Percentiles rank a stretch among this genome's conserved stretches.
These are phyloP conservation scores for Ammodytes marinus DNA, from an alignment of 2,113 vertebrate species.

Conservation along the genomic window DNA sequence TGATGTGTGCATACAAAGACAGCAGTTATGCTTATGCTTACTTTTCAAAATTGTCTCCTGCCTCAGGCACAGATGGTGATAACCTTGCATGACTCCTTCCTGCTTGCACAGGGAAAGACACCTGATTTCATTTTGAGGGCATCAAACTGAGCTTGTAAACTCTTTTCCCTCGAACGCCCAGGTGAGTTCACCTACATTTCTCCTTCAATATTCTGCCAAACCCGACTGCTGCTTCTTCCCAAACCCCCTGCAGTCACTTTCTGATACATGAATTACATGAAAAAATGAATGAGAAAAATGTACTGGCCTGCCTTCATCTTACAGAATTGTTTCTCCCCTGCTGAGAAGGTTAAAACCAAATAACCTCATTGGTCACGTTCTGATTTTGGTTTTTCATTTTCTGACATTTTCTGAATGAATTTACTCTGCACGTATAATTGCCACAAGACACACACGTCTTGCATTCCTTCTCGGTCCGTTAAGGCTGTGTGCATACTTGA, in stretches of 20 bases:
- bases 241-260: constrained; percentile 29
- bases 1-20: not conserved
- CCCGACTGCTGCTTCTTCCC: constrained; percentile 27
- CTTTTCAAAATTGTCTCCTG: constrained; percentile 1
- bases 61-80: constrained; percentile 6
- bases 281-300: constrained; percentile 5
- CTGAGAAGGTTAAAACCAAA: constrained; percentile 18
- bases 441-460: constrained; percentile 19
- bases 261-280: constrained; percentile 30
- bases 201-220: constrained; percentile 42
- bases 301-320: constrained; percentile 12
- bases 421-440: constrained; percentile 40
- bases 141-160: constrained; percentile 48
- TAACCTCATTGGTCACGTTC: not conserved
- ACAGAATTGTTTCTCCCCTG: constrained; percentile 26
- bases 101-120: constrained; percentile 27
- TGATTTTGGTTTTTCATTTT: constrained; percentile 29
- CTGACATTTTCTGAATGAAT: constrained; percentile 33
- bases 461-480: constrained; percentile 27
- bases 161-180: constrained; percentile 54
- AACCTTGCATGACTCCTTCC: constrained; percentile 23
- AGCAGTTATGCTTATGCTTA: not conserved
- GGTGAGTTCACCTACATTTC: constrained; percentile 47
- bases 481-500: constrained; percentile 2
- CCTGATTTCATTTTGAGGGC: constrained; percentile 15